Evolutionary conservation across 2,113 vertebrate species (phyloP), one percentile per base, ranked within the genome.

Genomic region (Asarcornis scutulata): DNA sequence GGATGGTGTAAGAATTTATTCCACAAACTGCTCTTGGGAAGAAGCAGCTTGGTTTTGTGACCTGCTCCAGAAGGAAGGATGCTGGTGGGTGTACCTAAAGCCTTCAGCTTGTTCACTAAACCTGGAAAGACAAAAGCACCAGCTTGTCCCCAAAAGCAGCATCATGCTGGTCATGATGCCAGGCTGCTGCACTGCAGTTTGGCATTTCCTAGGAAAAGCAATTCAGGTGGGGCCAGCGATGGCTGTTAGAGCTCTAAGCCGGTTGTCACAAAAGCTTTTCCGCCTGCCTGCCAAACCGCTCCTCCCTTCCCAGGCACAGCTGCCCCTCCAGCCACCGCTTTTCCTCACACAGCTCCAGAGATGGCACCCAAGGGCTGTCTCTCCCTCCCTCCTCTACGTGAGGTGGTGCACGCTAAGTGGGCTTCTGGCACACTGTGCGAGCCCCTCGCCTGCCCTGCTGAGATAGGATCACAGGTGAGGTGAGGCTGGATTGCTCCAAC

Each of bases 381-480:
- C 34, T 12, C 20, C 17, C 26, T 64, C 32, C 38, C 27, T 38
- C 11, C 29, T 53, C 55, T 42, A 15, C 9, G 23, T 36, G n/a
- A 55, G 21, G 55, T 22, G 17, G 26, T 23, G 72, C 42, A 27
- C 20, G 14, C 40, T 14, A n/a, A n/a, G 53, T 34, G 50, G 52
- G 48, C 46, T 40, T 66, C 62, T 20, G 29, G 48, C 17, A 23
- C 6, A 2, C 60, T n/a, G 48, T 26, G 36, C 17, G 18, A 91
- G 53, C 3, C 21, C 25, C 40, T 80, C 84, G 36, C 40, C 56
- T 38, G 4, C 64, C 53, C 60, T 40, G 22, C 17, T 58, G 18
- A 88, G 34, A 31, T 71, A 82, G 38, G 46, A 67, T 14, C 17
- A 50, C 8, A 12, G 0, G 0, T 31, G 31, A 73, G 2, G 0